Conservation (phyloP, 2,113 vertebrate genomes). For the Picathartes gymnocephalus region DNA sequence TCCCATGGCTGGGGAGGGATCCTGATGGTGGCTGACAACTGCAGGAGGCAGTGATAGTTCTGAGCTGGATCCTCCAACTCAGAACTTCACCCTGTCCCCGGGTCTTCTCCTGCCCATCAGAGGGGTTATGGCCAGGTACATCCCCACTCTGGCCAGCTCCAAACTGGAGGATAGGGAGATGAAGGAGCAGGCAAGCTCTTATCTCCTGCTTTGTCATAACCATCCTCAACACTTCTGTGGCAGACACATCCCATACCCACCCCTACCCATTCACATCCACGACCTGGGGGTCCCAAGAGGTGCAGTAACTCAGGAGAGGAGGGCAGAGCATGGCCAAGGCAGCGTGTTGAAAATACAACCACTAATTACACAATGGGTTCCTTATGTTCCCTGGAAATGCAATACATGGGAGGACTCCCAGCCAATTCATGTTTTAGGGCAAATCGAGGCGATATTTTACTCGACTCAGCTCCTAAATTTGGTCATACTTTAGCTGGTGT, state of each 20-base stretch:
- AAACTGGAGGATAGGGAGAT: not conserved
- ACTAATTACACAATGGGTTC: constrained; percentile 61
- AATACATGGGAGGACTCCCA: not conserved
- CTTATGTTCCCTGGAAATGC: constrained; percentile 55
- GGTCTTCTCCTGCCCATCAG: not conserved
- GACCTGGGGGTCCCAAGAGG: not conserved
- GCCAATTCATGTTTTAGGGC: constrained; percentile 44
- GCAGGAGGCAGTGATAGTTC: not conserved
- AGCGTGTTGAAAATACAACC: not conserved
- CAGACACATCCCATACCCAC: not conserved
- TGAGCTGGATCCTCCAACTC: not conserved
- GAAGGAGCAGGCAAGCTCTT: not conserved
- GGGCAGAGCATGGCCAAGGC: not conserved
- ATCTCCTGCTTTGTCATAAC: not conserved
- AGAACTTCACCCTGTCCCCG: not conserved
- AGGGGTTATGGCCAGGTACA: not conserved
- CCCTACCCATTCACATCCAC: not conserved
- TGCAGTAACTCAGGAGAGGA: not conserved
- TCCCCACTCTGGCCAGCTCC: not conserved
- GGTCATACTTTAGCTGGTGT: constrained; percentile 47
- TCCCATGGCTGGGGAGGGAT: not conserved
- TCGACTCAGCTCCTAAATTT: constrained; percentile 53
- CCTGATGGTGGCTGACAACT: not conserved
- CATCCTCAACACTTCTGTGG: not conserved
- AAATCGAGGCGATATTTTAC: constrained; percentile 40